phyloP scores from a whole-genome alignment of 2,797 vertebrate species.

The Gymnopithys bicolor region DNA sequence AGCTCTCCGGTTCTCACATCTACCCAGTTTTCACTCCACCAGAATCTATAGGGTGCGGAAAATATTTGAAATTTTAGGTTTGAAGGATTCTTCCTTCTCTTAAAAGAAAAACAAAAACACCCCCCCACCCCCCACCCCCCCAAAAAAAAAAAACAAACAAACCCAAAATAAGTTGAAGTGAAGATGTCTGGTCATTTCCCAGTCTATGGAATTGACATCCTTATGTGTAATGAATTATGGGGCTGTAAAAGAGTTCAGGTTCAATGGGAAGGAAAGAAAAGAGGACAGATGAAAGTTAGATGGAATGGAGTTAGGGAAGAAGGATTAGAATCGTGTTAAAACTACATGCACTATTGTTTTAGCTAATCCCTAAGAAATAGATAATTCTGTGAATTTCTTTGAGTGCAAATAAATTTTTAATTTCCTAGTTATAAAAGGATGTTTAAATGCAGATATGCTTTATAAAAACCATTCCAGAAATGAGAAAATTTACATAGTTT shows the following conservation, averaged over 20 bases:
- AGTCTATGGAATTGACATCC: not conserved
- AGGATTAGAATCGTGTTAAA: not conserved
- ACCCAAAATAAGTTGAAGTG: not conserved
- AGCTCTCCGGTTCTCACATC: not conserved
- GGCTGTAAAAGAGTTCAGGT: not conserved
- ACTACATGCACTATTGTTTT: not conserved
- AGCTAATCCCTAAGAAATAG: not conserved
- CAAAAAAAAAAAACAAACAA: no score
- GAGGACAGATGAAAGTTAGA: not conserved
- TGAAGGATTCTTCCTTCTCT: not conserved
- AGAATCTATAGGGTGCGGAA: not conserved
- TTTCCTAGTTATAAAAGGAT: not conserved
- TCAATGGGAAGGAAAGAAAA: not conserved
- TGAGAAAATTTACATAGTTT: not conserved
- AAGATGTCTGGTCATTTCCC: not conserved
- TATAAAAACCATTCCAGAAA: not conserved
- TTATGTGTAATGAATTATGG: not conserved
- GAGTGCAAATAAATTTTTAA: not conserved
- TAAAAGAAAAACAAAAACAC: not conserved
- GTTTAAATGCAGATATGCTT: not conserved
- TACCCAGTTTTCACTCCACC: fast-evolving
- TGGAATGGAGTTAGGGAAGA: not conserved
- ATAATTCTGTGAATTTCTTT: not conserved
- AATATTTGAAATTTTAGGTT: not conserved
- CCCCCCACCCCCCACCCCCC: no score